Conservation (phyloP, 2,888 invertebrate genomes). For the Ennomos quercinarius region DNA sequence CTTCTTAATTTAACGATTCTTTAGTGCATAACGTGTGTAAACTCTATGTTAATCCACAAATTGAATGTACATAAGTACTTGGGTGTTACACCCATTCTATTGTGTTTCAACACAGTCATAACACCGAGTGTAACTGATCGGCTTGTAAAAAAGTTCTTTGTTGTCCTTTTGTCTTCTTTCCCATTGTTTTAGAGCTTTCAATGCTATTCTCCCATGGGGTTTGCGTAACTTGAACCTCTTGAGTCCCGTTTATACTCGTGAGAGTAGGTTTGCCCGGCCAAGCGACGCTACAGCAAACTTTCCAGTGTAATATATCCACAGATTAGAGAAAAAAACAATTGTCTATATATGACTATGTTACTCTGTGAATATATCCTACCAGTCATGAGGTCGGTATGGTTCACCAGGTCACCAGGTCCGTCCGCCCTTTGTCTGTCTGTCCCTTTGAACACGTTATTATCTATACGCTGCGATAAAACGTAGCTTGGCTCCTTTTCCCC, state of each 20-base stretch:
- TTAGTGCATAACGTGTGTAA: too few species aligned
- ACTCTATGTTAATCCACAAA: too few species aligned
- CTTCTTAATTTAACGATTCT: too few species aligned
- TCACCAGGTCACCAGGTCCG: too few species aligned
- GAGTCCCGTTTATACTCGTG: constrained; percentile 20
- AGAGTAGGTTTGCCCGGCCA: constrained; percentile 11
- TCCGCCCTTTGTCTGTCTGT: too few species aligned
- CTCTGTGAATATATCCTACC: too few species aligned
- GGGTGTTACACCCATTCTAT: constrained; percentile 20
- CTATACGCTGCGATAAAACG: too few species aligned
- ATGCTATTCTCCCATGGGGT: constrained; percentile 28
- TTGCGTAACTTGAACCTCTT: constrained; percentile 35
- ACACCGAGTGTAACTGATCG: constrained; percentile 28
- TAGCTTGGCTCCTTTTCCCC: too few species aligned
- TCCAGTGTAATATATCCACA: background rate
- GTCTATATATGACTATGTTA: too few species aligned
- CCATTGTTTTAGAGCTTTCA: constrained; percentile 38
- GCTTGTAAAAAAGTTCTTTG: constrained; percentile 30
- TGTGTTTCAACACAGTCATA: constrained; percentile 28
- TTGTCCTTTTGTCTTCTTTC: constrained; percentile 32
- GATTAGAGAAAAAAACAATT: too few species aligned
- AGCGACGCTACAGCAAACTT: constrained; percentile 2
- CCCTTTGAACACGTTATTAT: too few species aligned
- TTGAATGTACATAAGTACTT: background rate
- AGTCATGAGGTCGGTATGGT: too few species aligned